Conservation (phyloP, 1,140 invertebrate genomes). For the Penaeus vannamei region DNA sequence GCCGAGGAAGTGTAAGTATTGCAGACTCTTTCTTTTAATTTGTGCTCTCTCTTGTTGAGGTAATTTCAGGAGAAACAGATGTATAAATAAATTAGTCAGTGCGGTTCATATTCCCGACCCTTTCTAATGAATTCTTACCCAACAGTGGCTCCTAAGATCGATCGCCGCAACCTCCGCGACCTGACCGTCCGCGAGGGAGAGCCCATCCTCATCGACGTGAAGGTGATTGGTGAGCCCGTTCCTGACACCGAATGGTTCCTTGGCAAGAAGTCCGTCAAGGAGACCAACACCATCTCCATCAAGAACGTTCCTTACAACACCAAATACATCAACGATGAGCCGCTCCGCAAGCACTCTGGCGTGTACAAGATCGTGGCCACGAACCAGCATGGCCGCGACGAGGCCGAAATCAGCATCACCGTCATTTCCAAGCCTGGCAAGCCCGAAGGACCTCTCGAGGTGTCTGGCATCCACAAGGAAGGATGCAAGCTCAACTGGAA, state of each 20-base stretch:
- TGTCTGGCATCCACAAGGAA: slow-evolving; percentile 95
- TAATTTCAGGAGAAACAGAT: too few relatives aligned
- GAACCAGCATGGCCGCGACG: slow-evolving; percentile 93
- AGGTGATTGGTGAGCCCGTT: slow-evolving; percentile 86
- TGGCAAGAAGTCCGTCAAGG: slow-evolving; percentile 77
- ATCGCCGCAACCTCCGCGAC: slow-evolving; percentile 83
- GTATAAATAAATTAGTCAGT: too few relatives aligned
- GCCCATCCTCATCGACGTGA: slow-evolving; percentile 86
- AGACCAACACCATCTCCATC: slow-evolving; percentile 77
- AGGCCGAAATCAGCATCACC: slow-evolving; percentile 93
- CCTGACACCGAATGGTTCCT: slow-evolving; percentile 85
- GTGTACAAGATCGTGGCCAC: slow-evolving; percentile 92
- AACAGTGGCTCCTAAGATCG: slow-evolving; percentile 93
- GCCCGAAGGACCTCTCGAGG: slow-evolving; percentile 95
- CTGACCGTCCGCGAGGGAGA: slow-evolving; percentile 87
- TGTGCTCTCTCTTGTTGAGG: slow-evolving; percentile 16
- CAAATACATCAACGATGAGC: slow-evolving; percentile 89
- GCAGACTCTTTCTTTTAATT: neutral
- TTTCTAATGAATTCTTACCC: slow-evolving; percentile 51
- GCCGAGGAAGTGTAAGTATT: slow-evolving; percentile 85
- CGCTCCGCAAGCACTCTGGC: slow-evolving; percentile 87
- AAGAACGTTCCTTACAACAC: slow-evolving; percentile 89
- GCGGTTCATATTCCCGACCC: too few relatives aligned
- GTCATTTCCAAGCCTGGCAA: slow-evolving; percentile 87
- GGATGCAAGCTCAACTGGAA: slow-evolving; percentile 98